A percentile compares a stretch with the other conserved stretches of the same genome.
Evolutionary conservation across 2,888 invertebrate genomes (phyloP).

Genomic region (Volucella zonaria): DNA sequence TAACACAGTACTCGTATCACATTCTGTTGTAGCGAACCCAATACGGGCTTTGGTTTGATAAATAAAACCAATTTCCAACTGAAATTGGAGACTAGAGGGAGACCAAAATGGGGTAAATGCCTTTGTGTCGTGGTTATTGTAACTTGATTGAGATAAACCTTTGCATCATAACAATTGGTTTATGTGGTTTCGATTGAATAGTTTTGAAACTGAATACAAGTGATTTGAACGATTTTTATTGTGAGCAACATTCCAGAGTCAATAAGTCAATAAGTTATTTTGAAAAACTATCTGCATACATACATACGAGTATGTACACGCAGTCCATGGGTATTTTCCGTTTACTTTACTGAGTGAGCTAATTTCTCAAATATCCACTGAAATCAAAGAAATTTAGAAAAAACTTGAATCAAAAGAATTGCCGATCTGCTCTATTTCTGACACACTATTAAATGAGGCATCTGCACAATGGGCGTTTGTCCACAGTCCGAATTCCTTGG

Average conservation of each 20-base stretch:
- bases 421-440: constrained; percentile 18
- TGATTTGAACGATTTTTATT: background rate
- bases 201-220: constrained; percentile 11
- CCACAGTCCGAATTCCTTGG: constrained; percentile 23
- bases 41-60: background rate
- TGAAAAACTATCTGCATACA: no score
- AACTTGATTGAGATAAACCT: constrained; percentile 14
- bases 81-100: constrained; percentile 21
- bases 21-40: background rate
- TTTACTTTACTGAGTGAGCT: background rate
- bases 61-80: constrained; percentile 9
- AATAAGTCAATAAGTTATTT: background rate
- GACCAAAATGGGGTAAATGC: constrained; percentile 22
- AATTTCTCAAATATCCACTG: constrained; percentile 6
- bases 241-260: background rate
- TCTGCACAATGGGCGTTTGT: constrained; percentile 31
- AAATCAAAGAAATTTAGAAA: constrained; percentile 28
- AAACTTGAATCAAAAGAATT: constrained; percentile 3
- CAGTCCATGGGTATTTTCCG: no score
- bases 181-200: constrained; percentile 34
- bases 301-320: no score
- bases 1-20: constrained; percentile 15
- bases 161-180: constrained; percentile 12
- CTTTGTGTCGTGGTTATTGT: constrained; percentile 15
- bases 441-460: constrained; percentile 22